Evolutionary conservation across 2,113 vertebrate genomes (phyloP).

Genomic region (Sceloporus undulatus): DNA sequence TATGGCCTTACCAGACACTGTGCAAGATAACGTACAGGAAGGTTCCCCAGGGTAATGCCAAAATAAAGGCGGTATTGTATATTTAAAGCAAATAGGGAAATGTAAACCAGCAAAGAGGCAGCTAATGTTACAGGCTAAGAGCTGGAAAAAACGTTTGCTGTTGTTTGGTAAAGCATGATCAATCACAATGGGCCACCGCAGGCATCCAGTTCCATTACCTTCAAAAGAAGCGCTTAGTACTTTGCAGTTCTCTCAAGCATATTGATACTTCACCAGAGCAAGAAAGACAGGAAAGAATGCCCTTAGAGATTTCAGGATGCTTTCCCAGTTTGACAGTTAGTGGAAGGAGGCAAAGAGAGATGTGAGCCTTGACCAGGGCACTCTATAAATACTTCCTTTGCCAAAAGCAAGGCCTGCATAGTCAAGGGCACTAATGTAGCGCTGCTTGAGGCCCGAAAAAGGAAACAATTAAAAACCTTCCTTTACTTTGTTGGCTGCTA

Average conservation of each 20-base stretch:
- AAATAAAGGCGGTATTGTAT: constrained; percentile 43
- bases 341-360: constrained; percentile 46
- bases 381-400: constrained; percentile 37
- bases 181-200: constrained; percentile 34
- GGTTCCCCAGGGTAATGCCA: constrained; percentile 43
- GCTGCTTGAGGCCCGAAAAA: background rate
- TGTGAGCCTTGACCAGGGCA: constrained; percentile 39
- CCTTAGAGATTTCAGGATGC: constrained; percentile 19
- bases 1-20: constrained; percentile 27
- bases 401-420: background rate
- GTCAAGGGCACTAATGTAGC: background rate
- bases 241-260: constrained; percentile 33
- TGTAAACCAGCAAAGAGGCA: constrained; percentile 43
- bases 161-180: constrained; percentile 7
- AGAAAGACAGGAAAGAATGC: constrained; percentile 7
- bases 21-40: constrained; percentile 21
- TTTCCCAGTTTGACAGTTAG: constrained; percentile 38
- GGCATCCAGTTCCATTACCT: constrained; percentile 31
- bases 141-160: constrained; percentile 43
- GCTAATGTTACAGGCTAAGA: constrained; percentile 46
- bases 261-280: background rate
- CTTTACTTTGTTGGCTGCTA: constrained; percentile 7
- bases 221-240: constrained; percentile 52
- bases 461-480: constrained; percentile 30
- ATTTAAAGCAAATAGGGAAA: constrained; percentile 43